Evolutionary conservation across 2,888 invertebrate species (phyloP).

Genomic region (Lymantria dispar): DNA sequence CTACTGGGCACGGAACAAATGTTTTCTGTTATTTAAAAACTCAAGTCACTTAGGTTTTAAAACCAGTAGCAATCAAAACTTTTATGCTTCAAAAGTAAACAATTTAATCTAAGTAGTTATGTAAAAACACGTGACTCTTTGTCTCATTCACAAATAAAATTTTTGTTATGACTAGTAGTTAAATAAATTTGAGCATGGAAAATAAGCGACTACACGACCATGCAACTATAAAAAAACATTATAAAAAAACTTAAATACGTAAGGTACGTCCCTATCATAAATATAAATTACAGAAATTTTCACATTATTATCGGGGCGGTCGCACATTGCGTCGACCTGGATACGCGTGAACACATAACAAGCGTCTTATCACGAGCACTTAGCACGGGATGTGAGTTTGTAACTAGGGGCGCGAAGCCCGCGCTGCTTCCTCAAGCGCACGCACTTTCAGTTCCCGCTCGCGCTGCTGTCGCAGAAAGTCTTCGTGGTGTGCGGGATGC

Average conservation of each 20-base stretch:
- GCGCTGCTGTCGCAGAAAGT: constrained; percentile 88
- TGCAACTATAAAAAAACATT: constrained; percentile 77
- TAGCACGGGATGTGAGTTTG: constrained; percentile 10
- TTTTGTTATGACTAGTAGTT: constrained; percentile 79
- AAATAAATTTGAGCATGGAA: constrained; percentile 81
- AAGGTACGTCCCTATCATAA: constrained; percentile 50
- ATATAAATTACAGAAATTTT: constrained; percentile 71
- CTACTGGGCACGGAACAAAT: constrained; percentile 28
- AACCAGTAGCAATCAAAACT: constrained; percentile 18
- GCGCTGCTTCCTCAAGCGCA: constrained; percentile 92
- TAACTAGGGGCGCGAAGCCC: constrained; percentile 80
- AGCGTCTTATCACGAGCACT: not conserved
- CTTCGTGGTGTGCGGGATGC: constrained; percentile 81
- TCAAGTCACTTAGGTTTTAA: not conserved
- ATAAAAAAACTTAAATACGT: constrained; percentile 63
- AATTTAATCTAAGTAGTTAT: constrained; percentile 63
- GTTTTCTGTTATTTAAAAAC: not conserved
- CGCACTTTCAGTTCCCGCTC: constrained; percentile 93
- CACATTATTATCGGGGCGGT: constrained; percentile 44
- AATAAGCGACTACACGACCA: constrained; percentile 76
- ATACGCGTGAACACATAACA: constrained; percentile 21
- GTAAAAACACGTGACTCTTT: constrained; percentile 46
- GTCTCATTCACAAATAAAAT: constrained; percentile 59
- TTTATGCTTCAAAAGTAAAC: constrained; percentile 41
- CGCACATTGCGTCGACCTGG: constrained; percentile 28